These are phyloP conservation scores for Graptemys geographica DNA, from an alignment of 2,797 vertebrate genomes.

Conservation along the genomic window DNA sequence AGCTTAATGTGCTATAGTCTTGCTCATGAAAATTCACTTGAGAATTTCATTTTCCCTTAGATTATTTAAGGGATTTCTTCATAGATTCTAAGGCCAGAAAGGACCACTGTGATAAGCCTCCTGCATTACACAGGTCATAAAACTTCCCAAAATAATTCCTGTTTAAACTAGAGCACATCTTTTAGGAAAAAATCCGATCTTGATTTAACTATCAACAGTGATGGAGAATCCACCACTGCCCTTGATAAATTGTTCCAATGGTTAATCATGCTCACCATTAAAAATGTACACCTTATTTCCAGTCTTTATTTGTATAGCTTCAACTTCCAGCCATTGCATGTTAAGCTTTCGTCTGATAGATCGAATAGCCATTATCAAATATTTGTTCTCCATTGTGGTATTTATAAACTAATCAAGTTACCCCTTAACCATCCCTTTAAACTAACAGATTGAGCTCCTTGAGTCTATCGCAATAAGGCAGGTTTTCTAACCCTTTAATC, in stretches of 20 bases:
- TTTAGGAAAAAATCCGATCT: not conserved
- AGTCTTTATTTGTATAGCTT: not conserved
- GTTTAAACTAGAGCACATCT: not conserved
- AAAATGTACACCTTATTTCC: not conserved
- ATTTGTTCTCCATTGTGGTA: not conserved
- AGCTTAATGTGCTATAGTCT: not conserved
- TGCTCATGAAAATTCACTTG: not conserved
- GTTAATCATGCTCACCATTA: not conserved
- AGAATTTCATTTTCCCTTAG: not conserved
- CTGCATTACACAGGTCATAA: not conserved
- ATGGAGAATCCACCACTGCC: not conserved
- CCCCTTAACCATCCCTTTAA: not conserved
- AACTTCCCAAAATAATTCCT: not conserved
- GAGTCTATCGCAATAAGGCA: not conserved
- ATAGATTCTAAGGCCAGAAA: not conserved
- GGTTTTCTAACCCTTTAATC: no score
- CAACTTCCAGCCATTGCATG: not conserved
- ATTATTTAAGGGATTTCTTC: not conserved
- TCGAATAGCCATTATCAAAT: not conserved
- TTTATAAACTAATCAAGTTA: not conserved
- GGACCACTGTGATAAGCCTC: not conserved
- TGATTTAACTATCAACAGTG: not conserved
- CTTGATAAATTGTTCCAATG: not conserved
- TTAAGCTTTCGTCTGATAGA: not conserved
- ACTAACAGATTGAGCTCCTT: not conserved